These are phyloP conservation scores for Neelides sp. DNA, from an alignment of 1,140 invertebrate species.

Conservation along the genomic window DNA sequence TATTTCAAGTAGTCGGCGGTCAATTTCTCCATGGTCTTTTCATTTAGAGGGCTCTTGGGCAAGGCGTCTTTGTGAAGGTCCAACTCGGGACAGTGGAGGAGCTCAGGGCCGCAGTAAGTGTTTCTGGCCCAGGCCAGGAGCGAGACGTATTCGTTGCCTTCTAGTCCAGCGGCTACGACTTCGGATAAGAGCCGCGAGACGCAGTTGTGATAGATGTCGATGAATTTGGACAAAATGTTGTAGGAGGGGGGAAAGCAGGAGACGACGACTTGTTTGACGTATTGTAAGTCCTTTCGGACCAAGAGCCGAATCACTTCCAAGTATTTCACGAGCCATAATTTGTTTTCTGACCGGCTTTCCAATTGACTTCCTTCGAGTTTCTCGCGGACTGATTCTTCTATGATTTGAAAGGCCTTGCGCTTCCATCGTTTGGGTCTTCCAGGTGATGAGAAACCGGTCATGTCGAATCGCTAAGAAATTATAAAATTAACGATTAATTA, in stretches of 20 bases:
- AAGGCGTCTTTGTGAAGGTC: constrained; percentile 58
- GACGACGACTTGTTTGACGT: constrained; percentile 81
- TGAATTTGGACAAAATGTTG: constrained; percentile 79
- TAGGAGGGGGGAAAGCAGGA: constrained; percentile 94
- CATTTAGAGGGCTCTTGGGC: constrained; percentile 56
- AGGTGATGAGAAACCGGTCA: constrained; percentile 71
- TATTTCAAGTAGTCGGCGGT: constrained; percentile 71
- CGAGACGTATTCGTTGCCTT: constrained; percentile 94
- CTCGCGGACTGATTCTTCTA: constrained; percentile 70
- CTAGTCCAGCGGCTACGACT: constrained; percentile 65
- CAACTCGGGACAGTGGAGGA: constrained; percentile 78
- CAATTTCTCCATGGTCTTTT: constrained; percentile 59
- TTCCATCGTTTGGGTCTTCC: constrained; percentile 88
- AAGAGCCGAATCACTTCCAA: constrained; percentile 47
- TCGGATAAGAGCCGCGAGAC: constrained; percentile 66
- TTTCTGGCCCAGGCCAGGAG: constrained; percentile 82
- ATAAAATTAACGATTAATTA: background rate
- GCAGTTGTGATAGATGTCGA: constrained; percentile 84
- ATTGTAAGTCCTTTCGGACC: constrained; percentile 67
- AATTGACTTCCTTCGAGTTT: constrained; percentile 80
- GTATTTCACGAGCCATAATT: constrained; percentile 83
- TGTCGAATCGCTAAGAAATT: constrained; percentile 11
- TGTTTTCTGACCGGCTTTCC: constrained; percentile 78
- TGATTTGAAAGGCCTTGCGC: constrained; percentile 65
- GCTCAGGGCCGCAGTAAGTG: constrained; percentile 65